phyloP scores from a whole-genome alignment of 1,140 invertebrate genomes.

The Teleogryllus occipitalis region DNA sequence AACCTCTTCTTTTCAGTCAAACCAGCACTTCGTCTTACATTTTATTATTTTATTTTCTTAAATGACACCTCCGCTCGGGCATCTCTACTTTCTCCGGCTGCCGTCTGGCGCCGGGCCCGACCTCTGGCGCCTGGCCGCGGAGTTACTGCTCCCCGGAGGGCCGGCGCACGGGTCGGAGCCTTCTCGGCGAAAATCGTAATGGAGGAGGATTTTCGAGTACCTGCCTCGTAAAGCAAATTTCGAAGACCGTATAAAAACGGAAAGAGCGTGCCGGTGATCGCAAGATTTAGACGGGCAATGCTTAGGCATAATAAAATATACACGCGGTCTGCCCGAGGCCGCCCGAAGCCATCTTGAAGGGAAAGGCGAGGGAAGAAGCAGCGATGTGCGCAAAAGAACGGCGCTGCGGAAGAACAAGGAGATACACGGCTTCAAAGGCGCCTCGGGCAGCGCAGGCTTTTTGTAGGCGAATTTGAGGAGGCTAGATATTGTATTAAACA shows the following conservation, averaged over 20 bases:
- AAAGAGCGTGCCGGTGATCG: neutral
- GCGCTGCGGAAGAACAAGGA: neutral
- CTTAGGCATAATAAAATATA: neutral
- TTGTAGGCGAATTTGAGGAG: neutral
- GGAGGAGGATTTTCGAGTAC: conserved; percentile 3
- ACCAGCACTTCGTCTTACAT: too few species aligned
- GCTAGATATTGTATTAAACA: neutral
- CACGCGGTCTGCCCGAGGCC: neutral
- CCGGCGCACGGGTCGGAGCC: too few species aligned
- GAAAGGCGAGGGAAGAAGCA: neutral
- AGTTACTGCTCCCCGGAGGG: neutral
- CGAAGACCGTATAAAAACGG: neutral
- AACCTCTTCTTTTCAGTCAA: too few species aligned
- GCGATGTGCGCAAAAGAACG: neutral
- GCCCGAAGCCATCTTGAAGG: neutral
- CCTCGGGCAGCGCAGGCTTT: neutral
- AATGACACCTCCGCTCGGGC: too few species aligned
- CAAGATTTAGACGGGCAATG: neutral
- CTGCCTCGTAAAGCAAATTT: neutral
- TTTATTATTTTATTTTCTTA: too few species aligned
- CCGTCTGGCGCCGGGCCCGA: neutral
- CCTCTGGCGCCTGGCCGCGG: too few species aligned
- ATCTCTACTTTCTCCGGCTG: too few species aligned
- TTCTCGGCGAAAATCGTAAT: neutral
- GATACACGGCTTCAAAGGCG: neutral